Conservation (phyloP, 2,113 vertebrate genomes). For the Sigmodon hispidus region DNA sequence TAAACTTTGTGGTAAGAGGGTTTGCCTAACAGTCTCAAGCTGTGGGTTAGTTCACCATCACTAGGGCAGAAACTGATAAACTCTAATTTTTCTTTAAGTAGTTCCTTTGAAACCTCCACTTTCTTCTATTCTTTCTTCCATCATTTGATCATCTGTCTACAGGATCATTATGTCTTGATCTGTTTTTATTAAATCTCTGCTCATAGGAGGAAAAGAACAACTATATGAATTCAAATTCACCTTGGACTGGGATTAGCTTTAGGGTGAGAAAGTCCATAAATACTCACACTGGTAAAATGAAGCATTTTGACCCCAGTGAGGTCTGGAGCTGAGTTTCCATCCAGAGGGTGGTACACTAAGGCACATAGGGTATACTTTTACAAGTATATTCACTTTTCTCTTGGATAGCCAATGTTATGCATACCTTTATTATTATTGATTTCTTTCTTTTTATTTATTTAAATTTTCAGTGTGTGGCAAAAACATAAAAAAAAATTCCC, state of each 20-base stretch:
- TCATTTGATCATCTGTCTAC: not conserved
- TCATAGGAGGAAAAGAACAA: not conserved
- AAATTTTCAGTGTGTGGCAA: not conserved
- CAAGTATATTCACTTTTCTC: not conserved
- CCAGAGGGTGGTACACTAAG: not conserved
- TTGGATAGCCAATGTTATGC: not conserved
- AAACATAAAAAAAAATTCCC: not conserved
- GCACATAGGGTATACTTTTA: rapidly evolving
- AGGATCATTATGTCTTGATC: not conserved
- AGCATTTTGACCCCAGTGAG: not conserved
- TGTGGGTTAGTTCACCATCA: not conserved
- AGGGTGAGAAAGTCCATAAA: not conserved
- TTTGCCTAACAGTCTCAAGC: not conserved
- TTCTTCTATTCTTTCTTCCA: not conserved
- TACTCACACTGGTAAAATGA: not conserved
- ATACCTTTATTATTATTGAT: not conserved
- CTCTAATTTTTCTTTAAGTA: not conserved
- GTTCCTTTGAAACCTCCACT: not conserved
- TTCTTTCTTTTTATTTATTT: not conserved
- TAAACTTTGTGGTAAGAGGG: not conserved
- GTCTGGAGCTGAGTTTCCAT: not conserved
- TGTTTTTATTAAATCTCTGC: not conserved
- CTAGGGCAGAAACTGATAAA: not conserved
- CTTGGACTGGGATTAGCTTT: not conserved
- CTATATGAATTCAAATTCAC: not conserved